A percentile compares a stretch with the other conserved stretches of the same genome.
Conservation (phyloP, 2,797 vertebrate genomes). For the Sebastes melanostomus region DNA sequence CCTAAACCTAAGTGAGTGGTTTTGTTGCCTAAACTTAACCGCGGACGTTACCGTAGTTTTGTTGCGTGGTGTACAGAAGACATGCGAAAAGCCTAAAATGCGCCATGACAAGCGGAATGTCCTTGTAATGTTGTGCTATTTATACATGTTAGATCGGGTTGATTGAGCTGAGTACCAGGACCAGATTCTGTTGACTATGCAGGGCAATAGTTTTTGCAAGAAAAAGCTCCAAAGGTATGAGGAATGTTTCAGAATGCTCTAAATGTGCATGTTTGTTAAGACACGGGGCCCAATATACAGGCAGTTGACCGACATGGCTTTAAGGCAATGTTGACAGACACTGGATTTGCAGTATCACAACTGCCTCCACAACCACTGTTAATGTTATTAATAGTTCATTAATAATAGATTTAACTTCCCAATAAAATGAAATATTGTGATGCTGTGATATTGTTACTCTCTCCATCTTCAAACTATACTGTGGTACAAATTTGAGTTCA, state of each 20-base stretch:
- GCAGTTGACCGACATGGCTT: slow-evolving; percentile 31
- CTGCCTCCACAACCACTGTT: not conserved
- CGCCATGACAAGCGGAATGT: not conserved
- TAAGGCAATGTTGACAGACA: slow-evolving; percentile 43
- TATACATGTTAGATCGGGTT: not conserved
- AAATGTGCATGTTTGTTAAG: slow-evolving; percentile 20
- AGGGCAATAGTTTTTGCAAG: slow-evolving; percentile 4
- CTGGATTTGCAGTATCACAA: not conserved
- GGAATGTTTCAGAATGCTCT: slow-evolving; percentile 43
- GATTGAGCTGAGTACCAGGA: not conserved
- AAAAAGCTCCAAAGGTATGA: not conserved
- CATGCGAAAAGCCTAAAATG: not conserved
- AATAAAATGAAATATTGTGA: slow-evolving; percentile 5
- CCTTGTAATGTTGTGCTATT: not conserved
- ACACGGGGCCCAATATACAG: not conserved
- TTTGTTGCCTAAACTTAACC: no score
- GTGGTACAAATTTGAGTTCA: slow-evolving; percentile 16
- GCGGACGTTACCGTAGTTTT: no score
- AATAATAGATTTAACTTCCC: not conserved
- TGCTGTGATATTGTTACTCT: not conserved
- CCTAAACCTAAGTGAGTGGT: no score
- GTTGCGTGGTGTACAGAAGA: no score
- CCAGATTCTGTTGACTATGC: not conserved
- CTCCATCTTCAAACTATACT: slow-evolving; percentile 26
- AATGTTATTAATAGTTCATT: not conserved